phyloP scores from a whole-genome alignment of 2,888 invertebrate species.

The Ligdia adustata region DNA sequence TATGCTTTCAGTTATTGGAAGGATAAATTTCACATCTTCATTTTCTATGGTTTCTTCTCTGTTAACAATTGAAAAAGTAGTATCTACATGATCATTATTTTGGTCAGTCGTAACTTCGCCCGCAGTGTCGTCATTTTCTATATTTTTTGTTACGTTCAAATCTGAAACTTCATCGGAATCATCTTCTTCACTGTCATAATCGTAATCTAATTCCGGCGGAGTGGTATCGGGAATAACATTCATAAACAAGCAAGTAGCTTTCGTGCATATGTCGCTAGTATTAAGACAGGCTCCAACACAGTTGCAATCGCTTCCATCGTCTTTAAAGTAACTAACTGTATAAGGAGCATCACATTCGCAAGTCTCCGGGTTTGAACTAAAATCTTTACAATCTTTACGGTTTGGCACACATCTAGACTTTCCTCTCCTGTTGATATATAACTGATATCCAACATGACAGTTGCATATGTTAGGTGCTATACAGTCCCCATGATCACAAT shows the following conservation, averaged over 20 bases:
- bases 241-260: constrained; percentile 8
- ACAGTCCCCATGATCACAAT: constrained; percentile 46
- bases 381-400: constrained; percentile 19
- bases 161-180: not conserved
- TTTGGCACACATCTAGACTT: constrained; percentile 12
- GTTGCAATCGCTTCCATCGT: constrained; percentile 16
- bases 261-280: constrained; percentile 6
- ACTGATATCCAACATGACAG: constrained; percentile 37
- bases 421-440: constrained; percentile 1
- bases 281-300: constrained; percentile 18
- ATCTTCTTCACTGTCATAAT: constrained; percentile 7
- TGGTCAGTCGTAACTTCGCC: no score
- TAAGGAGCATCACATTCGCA: constrained; percentile 19
- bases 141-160: no score
- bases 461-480: constrained; percentile 42
- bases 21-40: not conserved
- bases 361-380: constrained; percentile 5
- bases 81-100: not conserved
- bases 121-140: not conserved
- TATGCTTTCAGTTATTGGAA: not conserved
- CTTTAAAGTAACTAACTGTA: constrained; percentile 9
- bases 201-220: constrained; percentile 3
- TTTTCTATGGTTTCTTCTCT: not conserved
- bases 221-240: not conserved
- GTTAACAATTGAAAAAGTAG: not conserved